Percentiles rank a stretch among this genome's conserved stretches.
These are phyloP conservation scores for Yponomeuta malinellus DNA, from an alignment of 2,888 invertebrate species.

Conservation along the genomic window DNA sequence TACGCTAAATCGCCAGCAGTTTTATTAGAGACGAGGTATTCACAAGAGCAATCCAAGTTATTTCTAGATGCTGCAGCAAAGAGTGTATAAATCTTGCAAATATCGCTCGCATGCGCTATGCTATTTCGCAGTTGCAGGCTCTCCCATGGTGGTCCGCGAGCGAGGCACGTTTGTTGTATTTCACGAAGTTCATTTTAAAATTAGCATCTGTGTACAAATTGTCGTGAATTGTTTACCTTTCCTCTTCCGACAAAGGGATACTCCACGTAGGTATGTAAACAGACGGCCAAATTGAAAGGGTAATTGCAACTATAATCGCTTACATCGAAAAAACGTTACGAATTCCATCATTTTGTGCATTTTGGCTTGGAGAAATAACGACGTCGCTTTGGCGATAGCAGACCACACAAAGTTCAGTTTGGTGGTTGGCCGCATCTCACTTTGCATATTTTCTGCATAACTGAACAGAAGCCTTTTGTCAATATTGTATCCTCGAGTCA, in stretches of 20 bases:
- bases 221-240: conserved; percentile 50
- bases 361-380: background rate
- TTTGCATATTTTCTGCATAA: conserved; percentile 71
- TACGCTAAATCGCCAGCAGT: background rate
- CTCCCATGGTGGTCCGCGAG: conserved; percentile 59
- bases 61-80: conserved; percentile 6
- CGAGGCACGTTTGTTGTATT: conserved; percentile 67
- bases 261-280: conserved; percentile 18
- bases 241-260: conserved; percentile 32
- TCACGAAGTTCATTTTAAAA: conserved; percentile 71
- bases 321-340: conserved; percentile 6
- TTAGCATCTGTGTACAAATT: conserved; percentile 67
- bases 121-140: conserved; percentile 26
- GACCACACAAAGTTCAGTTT: conserved; percentile 57
- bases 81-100: conserved; percentile 14
- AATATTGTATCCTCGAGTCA: conserved; percentile 61
- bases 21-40: background rate
- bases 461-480: conserved; percentile 61
- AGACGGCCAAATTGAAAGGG: conserved; percentile 8
- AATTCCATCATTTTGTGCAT: background rate
- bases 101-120: conserved; percentile 12
- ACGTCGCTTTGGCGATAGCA: conserved; percentile 21
- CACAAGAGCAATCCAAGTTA: background rate
- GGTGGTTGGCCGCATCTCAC: conserved; percentile 42
- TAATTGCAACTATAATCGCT: conserved; percentile 11